Conservation (phyloP, 2,888 invertebrate genomes). For the Villa cingulata region DNA sequence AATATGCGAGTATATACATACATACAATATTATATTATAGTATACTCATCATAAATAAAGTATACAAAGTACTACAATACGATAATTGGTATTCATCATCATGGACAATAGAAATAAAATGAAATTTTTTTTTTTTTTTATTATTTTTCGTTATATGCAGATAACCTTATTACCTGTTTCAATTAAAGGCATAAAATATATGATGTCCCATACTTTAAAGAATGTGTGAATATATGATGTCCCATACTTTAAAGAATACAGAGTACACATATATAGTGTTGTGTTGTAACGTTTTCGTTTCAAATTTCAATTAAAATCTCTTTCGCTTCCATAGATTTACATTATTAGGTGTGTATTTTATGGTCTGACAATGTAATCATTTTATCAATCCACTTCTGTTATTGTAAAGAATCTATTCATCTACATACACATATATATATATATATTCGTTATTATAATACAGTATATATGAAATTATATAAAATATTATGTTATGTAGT, state of each 20-base stretch:
- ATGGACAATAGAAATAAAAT: slow-evolving; percentile 5
- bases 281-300: too few species aligned
- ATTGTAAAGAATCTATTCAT: too few species aligned
- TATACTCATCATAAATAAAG: not conserved
- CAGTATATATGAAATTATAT: too few species aligned
- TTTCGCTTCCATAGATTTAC: slow-evolving; percentile 8
- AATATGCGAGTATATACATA: too few species aligned
- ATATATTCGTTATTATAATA: too few species aligned
- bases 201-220: slow-evolving; percentile 19
- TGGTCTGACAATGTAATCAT: slow-evolving; percentile 18
- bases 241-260: too few species aligned
- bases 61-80: not conserved
- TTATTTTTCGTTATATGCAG: too few species aligned
- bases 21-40: too few species aligned
- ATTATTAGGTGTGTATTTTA: slow-evolving; percentile 14
- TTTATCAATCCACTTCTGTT: not conserved
- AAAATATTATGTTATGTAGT: too few species aligned
- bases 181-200: slow-evolving; percentile 34
- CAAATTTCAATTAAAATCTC: slow-evolving; percentile 16
- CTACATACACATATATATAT: too few species aligned
- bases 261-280: too few species aligned
- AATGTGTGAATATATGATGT: too few species aligned
- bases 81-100: slow-evolving; percentile 8
- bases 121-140: slow-evolving; percentile 7
- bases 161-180: slow-evolving; percentile 37